These are phyloP conservation scores for Oryzias curvinotus DNA, from an alignment of 2,113 vertebrate genomes.

Conservation along the genomic window DNA sequence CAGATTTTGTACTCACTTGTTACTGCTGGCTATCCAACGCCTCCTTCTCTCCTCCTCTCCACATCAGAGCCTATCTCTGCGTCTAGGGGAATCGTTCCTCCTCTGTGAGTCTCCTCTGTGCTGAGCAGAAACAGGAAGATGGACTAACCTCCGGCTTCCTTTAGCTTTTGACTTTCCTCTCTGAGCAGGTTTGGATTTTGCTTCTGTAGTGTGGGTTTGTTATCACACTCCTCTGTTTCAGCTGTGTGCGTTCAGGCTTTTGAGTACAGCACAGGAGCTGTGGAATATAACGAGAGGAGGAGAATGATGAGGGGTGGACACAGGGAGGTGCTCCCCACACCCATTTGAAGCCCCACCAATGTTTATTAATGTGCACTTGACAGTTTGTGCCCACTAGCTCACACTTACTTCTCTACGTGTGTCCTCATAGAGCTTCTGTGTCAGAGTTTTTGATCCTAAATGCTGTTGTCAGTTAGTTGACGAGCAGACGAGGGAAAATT, in stretches of 20 bases:
- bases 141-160: conserved; percentile 50
- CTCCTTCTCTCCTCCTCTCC: conserved; percentile 72
- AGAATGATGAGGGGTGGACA: conserved; percentile 26
- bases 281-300: conserved; percentile 26
- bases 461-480: too few species aligned
- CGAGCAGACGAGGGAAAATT: too few species aligned
- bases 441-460: too few species aligned
- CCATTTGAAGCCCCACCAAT: not conserved
- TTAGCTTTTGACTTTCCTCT: conserved; percentile 17
- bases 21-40: conserved; percentile 62
- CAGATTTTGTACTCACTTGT: conserved; percentile 51
- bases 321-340: conserved; percentile 24
- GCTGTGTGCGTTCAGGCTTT: conserved; percentile 37
- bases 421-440: too few species aligned
- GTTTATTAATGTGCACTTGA: not conserved
- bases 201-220: not conserved
- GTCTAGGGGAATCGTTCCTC: conserved; percentile 66
- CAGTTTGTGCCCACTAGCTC: not conserved
- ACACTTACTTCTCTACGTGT: too few species aligned
- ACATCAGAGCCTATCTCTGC: conserved; percentile 62
- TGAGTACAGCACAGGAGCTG: conserved; percentile 38
- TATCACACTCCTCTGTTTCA: not conserved
- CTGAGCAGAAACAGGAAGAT: conserved; percentile 33
- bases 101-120: conserved; percentile 48
- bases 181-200: conserved; percentile 11